Evolutionary conservation across 1,140 invertebrate genomes (phyloP).

Genomic region (Chymomyza costata): DNA sequence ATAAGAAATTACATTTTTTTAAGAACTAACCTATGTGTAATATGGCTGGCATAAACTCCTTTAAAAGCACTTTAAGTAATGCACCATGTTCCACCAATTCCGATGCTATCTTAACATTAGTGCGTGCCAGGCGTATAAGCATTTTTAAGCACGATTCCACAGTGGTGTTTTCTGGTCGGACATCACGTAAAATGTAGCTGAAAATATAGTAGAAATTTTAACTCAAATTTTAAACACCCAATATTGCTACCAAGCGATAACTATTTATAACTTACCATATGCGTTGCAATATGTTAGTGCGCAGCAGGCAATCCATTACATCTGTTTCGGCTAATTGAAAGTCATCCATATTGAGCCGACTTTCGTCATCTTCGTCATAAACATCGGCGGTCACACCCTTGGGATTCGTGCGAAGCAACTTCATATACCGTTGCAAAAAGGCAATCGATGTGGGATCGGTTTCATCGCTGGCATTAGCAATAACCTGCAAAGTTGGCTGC

Average conservation of each 20-base stretch:
- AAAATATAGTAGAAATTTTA: constrained; percentile 31
- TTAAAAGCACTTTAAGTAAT: constrained; percentile 78
- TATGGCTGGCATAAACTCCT: constrained; percentile 77
- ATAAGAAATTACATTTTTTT: no score
- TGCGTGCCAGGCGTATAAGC: constrained; percentile 81
- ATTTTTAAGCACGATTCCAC: constrained; percentile 83
- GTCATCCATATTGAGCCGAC: constrained; percentile 85
- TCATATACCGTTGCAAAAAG: constrained; percentile 58
- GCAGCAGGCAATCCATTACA: constrained; percentile 82
- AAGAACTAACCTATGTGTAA: constrained; percentile 14
- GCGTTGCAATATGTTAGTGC: constrained; percentile 85
- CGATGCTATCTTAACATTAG: constrained; percentile 79
- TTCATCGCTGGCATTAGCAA: constrained; percentile 36
- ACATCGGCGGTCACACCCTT: constrained; percentile 44
- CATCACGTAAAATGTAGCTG: constrained; percentile 82
- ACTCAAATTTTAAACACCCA: no score
- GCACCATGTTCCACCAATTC: constrained; percentile 78
- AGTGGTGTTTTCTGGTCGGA: constrained; percentile 80
- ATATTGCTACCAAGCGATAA: constrained; percentile 6
- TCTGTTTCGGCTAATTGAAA: constrained; percentile 87
- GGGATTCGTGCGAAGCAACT: constrained; percentile 42
- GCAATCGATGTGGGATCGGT: constrained; percentile 53
- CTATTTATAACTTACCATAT: constrained; percentile 77
- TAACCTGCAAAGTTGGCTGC: constrained; percentile 79
- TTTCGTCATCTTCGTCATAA: constrained; percentile 77